These are phyloP conservation scores for Hymenopus coronatus DNA, from an alignment of 2,888 invertebrate species.

Conservation along the genomic window DNA sequence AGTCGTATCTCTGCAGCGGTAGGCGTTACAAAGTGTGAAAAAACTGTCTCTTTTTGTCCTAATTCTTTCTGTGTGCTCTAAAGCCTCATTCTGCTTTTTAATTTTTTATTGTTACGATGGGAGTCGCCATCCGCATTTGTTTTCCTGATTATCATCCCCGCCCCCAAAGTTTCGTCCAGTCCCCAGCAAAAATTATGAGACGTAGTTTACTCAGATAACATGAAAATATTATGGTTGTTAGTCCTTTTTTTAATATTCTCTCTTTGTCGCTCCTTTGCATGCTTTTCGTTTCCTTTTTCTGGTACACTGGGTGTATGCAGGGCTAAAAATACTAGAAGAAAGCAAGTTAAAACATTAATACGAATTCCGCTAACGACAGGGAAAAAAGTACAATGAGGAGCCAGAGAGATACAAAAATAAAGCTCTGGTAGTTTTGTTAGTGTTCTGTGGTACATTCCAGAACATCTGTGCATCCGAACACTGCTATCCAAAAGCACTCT, in stretches of 20 bases:
- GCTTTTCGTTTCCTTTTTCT: neutral
- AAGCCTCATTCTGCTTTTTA: neutral
- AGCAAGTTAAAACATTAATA: neutral
- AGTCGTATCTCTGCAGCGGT: no score
- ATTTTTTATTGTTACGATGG: neutral
- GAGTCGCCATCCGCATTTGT: neutral
- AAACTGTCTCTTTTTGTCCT: no score
- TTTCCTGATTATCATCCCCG: neutral
- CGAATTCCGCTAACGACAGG: neutral
- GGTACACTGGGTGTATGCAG: neutral
- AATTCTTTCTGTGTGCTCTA: neutral
- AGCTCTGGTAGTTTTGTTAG: neutral
- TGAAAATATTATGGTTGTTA: neutral
- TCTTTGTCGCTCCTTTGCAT: neutral
- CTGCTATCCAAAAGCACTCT: no score
- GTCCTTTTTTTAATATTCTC: neutral
- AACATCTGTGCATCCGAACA: neutral
- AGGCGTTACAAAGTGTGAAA: no score
- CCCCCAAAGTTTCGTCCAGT: neutral
- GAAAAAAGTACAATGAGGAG: neutral
- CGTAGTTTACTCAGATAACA: neutral
- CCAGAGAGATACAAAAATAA: neutral
- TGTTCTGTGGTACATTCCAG: neutral
- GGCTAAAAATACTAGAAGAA: neutral
- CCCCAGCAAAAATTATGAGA: neutral